Conservation (phyloP, 2,797 vertebrate genomes). For the Liasis olivaceus region DNA sequence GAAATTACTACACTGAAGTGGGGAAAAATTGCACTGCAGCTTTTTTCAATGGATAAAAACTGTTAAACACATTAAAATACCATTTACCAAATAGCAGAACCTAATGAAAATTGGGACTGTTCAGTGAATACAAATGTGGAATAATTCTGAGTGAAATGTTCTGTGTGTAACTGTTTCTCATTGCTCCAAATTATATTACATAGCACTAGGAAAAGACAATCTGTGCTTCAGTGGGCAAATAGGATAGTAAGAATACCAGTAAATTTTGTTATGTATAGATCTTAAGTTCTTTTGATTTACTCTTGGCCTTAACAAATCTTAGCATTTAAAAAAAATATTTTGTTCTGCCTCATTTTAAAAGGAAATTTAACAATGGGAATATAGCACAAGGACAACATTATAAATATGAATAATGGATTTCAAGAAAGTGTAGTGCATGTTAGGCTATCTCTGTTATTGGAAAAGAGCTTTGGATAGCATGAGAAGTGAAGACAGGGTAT, state of each 20-base stretch:
- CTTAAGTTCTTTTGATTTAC: constrained; percentile 40
- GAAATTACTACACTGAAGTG: constrained; percentile 64
- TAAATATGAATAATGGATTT: constrained; percentile 7
- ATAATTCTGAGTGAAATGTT: constrained; percentile 64
- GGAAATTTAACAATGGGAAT: not conserved
- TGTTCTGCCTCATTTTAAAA: not conserved
- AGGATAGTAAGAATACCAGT: constrained; percentile 46
- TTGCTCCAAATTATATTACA: constrained; percentile 61
- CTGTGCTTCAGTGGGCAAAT: constrained; percentile 62
- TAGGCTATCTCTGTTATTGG: not conserved
- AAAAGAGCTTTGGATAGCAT: not conserved
- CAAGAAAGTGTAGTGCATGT: not conserved
- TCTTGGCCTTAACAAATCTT: not conserved
- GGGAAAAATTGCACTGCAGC: constrained; percentile 43
- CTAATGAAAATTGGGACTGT: constrained; percentile 73
- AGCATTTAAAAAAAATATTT: not conserved
- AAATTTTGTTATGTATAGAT: constrained; percentile 43
- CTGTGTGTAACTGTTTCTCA: constrained; percentile 61
- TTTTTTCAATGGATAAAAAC: constrained; percentile 71
- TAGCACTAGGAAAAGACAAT: constrained; percentile 55
- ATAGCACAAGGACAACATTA: rapidly evolving
- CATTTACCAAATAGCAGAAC: constrained; percentile 76
- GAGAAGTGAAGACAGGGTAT: not conserved
- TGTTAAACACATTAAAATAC: constrained; percentile 78
- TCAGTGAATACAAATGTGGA: constrained; percentile 72